Base-by-base conservation (phyloP, 2,797 vertebrate genomes). In the Urocyon cinereoargenteus region DNA sequence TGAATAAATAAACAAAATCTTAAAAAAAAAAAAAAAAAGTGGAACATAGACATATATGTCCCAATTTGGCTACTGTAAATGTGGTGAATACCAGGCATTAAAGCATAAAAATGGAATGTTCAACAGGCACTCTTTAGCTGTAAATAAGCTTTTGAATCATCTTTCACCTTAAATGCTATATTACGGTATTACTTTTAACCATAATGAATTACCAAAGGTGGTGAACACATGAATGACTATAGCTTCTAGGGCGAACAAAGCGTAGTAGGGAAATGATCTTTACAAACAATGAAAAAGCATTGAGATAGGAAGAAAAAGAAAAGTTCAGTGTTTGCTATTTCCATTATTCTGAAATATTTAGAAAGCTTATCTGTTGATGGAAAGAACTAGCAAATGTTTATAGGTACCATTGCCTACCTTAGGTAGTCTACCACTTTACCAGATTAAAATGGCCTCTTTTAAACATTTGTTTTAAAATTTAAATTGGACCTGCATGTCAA, bases 391-490 rank as follows among this genome's bases (percentile, higher is more conserved):
- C 73, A 91, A 91, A 96, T 92, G 90, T 91, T 93, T 91, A 78
- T 72, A 96, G 89, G 70, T 59, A 84, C 10, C 14, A 90, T 92
- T 85, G 40, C n/a, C 40, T 92, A 82, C 26, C 26, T 85, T 28
- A 88, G 31, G 34, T 61, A 82, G 72, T 45, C 36, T 75, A 61
- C 66, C 57, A 89, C 61, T 64, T 79, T 96, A 93, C 85, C n/a
- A 91, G 79, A 97, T 96, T 94, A 94, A 93, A 88, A 24, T 36
- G 57, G 40, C 10, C 36, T 93, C 66, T 75, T 49, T 62, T 96
- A 95, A 97, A 86, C 73, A 59, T 61, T 83, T 77, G 68, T 64
- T 97, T 94, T 95, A 49, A 73, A 94, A 85, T 90, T 96, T 96
- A 86, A 89, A 86, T 97, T 94, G 51, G 45, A 94, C 57, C 34